phyloP scores from a whole-genome alignment of 2,113 vertebrate genomes.

The Stictonetta naevosa region DNA sequence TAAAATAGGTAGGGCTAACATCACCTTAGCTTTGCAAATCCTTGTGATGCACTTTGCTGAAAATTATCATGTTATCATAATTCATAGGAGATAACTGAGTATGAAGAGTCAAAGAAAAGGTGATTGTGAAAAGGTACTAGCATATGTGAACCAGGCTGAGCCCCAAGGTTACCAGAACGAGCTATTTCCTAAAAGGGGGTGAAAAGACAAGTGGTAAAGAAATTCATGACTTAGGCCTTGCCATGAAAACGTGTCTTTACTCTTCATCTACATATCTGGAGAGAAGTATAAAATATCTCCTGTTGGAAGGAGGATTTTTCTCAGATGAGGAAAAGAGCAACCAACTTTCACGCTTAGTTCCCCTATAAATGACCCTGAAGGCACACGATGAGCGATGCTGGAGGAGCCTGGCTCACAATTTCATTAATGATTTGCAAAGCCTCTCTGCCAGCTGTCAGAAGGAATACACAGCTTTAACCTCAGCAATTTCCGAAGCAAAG shows the following conservation, averaged over 20 bases:
- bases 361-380: neutral
- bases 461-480: neutral
- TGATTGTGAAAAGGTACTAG: neutral
- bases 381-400: neutral
- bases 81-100: neutral
- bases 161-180: neutral
- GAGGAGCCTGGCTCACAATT: neutral
- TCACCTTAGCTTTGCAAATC: neutral
- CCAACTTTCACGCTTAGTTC: neutral
- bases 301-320: neutral
- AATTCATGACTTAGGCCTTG: neutral
- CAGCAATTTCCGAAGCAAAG: slow-evolving; percentile 6
- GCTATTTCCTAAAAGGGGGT: neutral
- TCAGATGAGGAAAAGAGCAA: neutral
- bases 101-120: neutral
- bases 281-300: neutral
- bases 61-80: neutral
- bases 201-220: neutral
- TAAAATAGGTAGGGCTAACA: neutral
- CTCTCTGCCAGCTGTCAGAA: slow-evolving; percentile 1
- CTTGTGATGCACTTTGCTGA: neutral
- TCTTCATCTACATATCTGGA: neutral
- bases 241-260: neutral
- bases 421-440: neutral
- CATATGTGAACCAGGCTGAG: neutral